Base-by-base conservation (phyloP, 2,888 invertebrate species). In the Lathronympha strigana region DNA sequence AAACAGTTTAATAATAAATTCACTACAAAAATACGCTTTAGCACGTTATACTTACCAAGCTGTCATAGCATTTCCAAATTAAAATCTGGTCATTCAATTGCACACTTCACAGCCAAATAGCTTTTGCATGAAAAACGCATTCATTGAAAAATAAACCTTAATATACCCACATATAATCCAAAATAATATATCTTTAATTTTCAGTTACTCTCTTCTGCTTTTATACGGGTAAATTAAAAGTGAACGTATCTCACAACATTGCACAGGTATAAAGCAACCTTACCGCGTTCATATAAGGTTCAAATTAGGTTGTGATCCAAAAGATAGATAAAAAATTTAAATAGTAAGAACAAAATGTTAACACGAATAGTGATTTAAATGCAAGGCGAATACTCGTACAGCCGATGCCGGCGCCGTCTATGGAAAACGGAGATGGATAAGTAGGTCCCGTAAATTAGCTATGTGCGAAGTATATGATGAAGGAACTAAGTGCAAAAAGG, bases 351-450 rank as follows among this genome's bases (percentile, higher is more conserved):
- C 15, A 19, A 19, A 54, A 47, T 19, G 21, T 57, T 57, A 25
- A 33, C 57, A 45, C 50, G 50, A 11, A 8, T 1, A 17, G 21
- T 58, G 25, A 38, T 60, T 60, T 15, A 49, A 36, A 60, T 60
- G 36, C 49, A 49, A 17, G 31, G 50, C 50, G 50, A 9, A 17
- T 11, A 21, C 2, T 21, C 4, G 25, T 25, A 25, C 25, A 25
- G 25, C 6, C 25, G 25, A 4, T 4, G 25, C 6, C n/a, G n/a
- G n/a, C n/a, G n/a, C n/a, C n/a, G n/a, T n/a, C n/a, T n/a, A n/a
- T n/a, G n/a, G n/a, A n/a, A n/a, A n/a, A n/a, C n/a, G n/a, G n/a
- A n/a, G n/a, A n/a, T n/a, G n/a, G n/a, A n/a, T n/a, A n/a, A n/a
- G n/a, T n/a, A n/a, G n/a, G n/a, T n/a, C n/a, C n/a, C n/a, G n/a